Percentiles rank a stretch among this genome's conserved stretches.
phyloP scores from a whole-genome alignment of 2,888 invertebrate genomes.

The Tenthredo mesomela region DNA sequence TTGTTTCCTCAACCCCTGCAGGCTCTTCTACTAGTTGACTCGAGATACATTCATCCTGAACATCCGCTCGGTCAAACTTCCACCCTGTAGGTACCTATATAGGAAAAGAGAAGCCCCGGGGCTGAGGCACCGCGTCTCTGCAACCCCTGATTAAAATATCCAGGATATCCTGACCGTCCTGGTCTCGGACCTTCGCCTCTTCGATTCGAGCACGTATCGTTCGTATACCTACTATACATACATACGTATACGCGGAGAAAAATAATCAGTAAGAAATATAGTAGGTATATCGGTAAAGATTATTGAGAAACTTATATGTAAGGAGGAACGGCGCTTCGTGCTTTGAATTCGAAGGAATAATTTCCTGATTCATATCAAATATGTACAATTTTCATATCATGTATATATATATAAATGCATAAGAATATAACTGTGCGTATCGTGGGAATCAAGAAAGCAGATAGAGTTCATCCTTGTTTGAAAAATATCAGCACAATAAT shows the following conservation, averaged over 20 bases:
- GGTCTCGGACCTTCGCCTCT: constrained; percentile 14
- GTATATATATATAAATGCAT: neutral
- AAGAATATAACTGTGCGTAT: too few relatives aligned
- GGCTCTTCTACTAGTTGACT: constrained; percentile 24
- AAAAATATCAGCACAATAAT: neutral
- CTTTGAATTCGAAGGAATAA: neutral
- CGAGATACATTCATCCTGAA: constrained; percentile 32
- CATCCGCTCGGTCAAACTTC: constrained; percentile 36
- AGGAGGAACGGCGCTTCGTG: constrained; percentile 31
- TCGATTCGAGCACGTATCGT: constrained; percentile 9
- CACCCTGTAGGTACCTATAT: neutral
- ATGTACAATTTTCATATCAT: neutral
- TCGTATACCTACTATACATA: neutral
- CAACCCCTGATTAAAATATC: constrained; percentile 37
- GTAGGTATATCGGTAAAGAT: constrained; percentile 36
- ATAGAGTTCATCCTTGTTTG: neutral
- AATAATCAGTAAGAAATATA: constrained; percentile 29
- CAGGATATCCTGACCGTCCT: constrained; percentile 34
- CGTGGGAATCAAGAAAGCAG: neutral
- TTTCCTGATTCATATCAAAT: neutral
- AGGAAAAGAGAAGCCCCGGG: constrained; percentile 31
- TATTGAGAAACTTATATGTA: constrained; percentile 20
- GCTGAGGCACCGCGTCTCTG: neutral
- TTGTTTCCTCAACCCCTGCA: neutral
- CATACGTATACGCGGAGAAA: neutral